Conservation (phyloP, 1,140 invertebrate genomes). For the Leptinotarsa texana region DNA sequence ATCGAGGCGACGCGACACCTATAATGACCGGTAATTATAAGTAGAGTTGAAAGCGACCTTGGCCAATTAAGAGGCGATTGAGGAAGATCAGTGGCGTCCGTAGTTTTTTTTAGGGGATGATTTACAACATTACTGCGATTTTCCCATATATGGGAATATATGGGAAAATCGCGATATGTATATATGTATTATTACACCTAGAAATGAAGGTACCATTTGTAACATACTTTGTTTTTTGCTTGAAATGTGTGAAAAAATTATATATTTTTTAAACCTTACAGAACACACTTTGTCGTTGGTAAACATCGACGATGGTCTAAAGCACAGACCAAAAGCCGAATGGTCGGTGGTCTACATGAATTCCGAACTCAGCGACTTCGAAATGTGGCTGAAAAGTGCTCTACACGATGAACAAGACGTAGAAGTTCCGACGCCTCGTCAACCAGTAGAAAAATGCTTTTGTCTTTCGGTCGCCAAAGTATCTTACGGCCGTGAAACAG, state of each 20-base stretch:
- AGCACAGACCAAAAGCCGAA: slow-evolving; percentile 82
- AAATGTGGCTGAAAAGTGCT: slow-evolving; percentile 89
- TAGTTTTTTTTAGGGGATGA: too few relatives aligned
- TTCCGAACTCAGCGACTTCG: slow-evolving; percentile 86
- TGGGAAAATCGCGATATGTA: too few relatives aligned
- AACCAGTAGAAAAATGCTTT: slow-evolving; percentile 84
- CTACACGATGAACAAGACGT: slow-evolving; percentile 62
- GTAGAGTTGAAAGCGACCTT: too few relatives aligned
- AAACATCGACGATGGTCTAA: slow-evolving; percentile 80
- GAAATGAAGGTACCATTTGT: not conserved
- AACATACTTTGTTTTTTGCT: not conserved
- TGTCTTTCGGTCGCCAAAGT: slow-evolving; percentile 71
- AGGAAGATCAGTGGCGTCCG: too few relatives aligned
- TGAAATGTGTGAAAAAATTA: not conserved
- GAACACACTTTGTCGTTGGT: slow-evolving; percentile 79
- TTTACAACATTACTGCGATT: too few relatives aligned
- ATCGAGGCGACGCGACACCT: too few relatives aligned
- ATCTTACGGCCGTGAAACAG: slow-evolving; percentile 52
- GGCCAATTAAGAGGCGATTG: too few relatives aligned
- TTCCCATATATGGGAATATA: too few relatives aligned
- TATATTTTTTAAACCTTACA: slow-evolving; percentile 37
- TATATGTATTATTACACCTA: slow-evolving; percentile 21
- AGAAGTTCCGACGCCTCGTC: slow-evolving; percentile 58
- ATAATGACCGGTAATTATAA: too few relatives aligned
- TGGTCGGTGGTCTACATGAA: slow-evolving; percentile 95